phyloP scores from a whole-genome alignment of 92 coral and sea anemone species.

The Zoanthus gigantus region DNA sequence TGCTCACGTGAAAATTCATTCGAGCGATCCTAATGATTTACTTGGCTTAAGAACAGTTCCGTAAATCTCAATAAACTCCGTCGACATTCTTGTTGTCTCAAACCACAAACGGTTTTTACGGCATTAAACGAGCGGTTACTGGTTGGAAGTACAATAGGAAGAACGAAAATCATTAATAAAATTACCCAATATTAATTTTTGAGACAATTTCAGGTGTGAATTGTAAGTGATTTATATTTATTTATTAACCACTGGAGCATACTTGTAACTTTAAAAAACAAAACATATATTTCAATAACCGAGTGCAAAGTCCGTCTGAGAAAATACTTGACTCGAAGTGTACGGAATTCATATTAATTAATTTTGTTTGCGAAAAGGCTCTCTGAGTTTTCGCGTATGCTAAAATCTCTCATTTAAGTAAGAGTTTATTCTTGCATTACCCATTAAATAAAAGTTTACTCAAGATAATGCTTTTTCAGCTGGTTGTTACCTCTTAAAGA shows the following conservation, averaged over 20 bases:
- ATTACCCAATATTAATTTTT: not conserved
- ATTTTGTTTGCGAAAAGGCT: not conserved
- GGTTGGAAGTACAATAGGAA: not conserved
- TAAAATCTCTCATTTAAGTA: not conserved
- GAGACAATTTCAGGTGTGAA: not conserved
- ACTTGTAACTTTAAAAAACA: not conserved
- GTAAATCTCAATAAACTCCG: not conserved
- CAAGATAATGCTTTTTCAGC: not conserved
- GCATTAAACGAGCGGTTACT: not conserved
- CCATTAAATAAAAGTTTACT: not conserved
- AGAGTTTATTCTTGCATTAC: not conserved
- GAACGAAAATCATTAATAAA: not conserved
- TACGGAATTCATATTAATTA: not conserved
- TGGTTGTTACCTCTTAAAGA: not conserved
- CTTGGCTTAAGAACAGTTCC: not conserved
- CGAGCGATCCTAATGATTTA: not conserved
- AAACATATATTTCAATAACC: not conserved
- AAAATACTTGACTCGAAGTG: not conserved
- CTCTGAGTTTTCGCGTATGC: not conserved
- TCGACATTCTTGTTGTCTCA: not conserved
- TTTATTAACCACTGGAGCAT: not conserved
- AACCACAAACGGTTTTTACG: not conserved
- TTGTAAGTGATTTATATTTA: not conserved
- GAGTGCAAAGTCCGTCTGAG: not conserved
- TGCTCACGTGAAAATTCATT: not conserved